Evolutionary conservation across 2,888 invertebrate genomes (phyloP).

Genomic region (Apeira syringaria): DNA sequence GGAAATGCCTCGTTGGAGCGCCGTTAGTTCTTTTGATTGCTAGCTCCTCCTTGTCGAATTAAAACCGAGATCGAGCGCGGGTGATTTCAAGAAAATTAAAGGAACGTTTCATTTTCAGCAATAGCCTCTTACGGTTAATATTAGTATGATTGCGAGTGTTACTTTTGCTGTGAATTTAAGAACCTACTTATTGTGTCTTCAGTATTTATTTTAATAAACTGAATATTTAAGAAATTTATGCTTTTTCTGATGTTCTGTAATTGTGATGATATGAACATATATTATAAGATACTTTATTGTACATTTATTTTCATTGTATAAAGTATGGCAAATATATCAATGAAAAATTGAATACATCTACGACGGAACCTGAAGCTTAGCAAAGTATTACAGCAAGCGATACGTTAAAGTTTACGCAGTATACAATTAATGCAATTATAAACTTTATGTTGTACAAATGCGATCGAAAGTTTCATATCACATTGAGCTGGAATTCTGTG

Average conservation of each 20-base stretch:
- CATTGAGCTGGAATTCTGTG: conserved; percentile 52
- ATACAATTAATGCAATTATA: conserved; percentile 42
- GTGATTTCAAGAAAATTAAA: conserved; percentile 77
- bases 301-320: no score
- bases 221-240: conserved; percentile 32
- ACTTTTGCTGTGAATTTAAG: conserved; percentile 49
- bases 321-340: no score
- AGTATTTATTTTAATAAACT: conserved; percentile 66
- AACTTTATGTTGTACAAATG: conserved; percentile 49
- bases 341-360: no score
- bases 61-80: conserved; percentile 72
- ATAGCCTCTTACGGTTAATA: conserved; percentile 68
- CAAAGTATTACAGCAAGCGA: no score
- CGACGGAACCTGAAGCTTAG: no score
- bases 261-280: no score
- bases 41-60: conserved; percentile 75
- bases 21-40: conserved; percentile 82
- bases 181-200: conserved; percentile 56
- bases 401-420: conserved; percentile 52
- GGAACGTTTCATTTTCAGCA: conserved; percentile 71
- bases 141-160: conserved; percentile 70
- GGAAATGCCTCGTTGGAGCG: conserved; percentile 76
- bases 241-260: no score
- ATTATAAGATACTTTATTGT: no score
- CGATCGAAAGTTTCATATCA: conserved; percentile 52